Evolutionary conservation across 2,797 vertebrate genomes (phyloP), one percentile per base, ranked within the genome.

Genomic region (Notolepis coatsorum): DNA sequence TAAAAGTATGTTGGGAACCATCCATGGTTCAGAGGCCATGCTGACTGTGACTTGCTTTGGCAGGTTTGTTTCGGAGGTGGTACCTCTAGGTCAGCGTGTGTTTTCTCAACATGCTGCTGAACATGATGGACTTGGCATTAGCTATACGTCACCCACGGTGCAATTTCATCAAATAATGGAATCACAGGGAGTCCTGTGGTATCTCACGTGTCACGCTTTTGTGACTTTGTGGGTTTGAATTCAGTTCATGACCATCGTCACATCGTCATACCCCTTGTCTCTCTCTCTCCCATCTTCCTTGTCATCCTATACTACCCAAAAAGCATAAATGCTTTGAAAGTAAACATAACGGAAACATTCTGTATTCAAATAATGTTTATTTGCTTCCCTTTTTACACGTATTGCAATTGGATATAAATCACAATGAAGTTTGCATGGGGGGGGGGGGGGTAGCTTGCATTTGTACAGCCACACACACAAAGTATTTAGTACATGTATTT

Each of bases 291-390:
- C n/a, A n/a, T n/a, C n/a, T n/a, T n/a, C n/a, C n/a, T n/a, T n/a
- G n/a, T n/a, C n/a, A n/a, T n/a, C n/a, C n/a, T n/a, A n/a, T n/a
- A n/a, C n/a, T n/a, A n/a, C n/a, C n/a, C n/a, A n/a, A n/a, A n/a
- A n/a, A n/a, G n/a, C n/a, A n/a, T n/a, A n/a, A n/a, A n/a, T n/a
- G n/a, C n/a, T n/a, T n/a, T n/a, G n/a, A n/a, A n/a, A n/a, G n/a
- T n/a, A n/a, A 15, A 5, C 13, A 41, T n/a, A 41, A 7, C 15
- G 28, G 27, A 52, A 61, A 58, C 43, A 18, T 4, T 62, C 33
- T 63, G 66, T 81, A 82, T 54, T 81, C 59, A 87, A 84, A 82
- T 69, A 68, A 75, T 60, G 65, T 78, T 86, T 82, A 80, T 84
- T 86, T 24, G 12, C 70, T 75, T 68, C 61, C 59, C 18, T 69